These are phyloP conservation scores for Lerista edwardsae DNA, from an alignment of 2,797 vertebrate species.

Conservation along the genomic window DNA sequence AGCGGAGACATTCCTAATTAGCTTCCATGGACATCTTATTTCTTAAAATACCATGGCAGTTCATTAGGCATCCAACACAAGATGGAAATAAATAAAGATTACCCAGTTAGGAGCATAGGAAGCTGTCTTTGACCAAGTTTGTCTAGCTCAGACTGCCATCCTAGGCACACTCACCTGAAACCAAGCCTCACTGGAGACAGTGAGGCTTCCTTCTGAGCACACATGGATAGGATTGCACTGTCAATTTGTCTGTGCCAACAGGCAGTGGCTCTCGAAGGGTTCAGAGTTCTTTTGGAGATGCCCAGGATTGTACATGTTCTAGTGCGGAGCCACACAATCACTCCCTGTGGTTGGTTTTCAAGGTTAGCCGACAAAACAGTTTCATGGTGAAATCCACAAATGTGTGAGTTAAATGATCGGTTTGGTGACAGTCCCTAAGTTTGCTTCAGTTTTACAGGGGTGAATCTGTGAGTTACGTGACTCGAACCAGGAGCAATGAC, in stretches of 20 bases:
- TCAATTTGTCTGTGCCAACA: too few species aligned
- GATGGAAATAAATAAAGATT: neutral
- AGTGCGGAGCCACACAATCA: too few species aligned
- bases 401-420: neutral
- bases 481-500: neutral
- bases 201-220: too few species aligned
- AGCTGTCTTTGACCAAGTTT: too few species aligned
- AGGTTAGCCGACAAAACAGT: neutral
- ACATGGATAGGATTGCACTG: too few species aligned
- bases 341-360: neutral
- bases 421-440: neutral
- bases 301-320: too few species aligned
- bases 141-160: too few species aligned
- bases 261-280: too few species aligned
- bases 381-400: neutral
- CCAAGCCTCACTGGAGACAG: too few species aligned
- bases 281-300: too few species aligned
- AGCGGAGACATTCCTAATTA: constrained; percentile 1
- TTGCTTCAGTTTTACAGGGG: neutral
- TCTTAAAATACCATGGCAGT: neutral
- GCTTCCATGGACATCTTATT: neutral
- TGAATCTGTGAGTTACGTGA: neutral
- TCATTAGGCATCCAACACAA: neutral
- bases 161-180: too few species aligned
- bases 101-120: neutral